phyloP scores from a whole-genome alignment of 2,113 vertebrate genomes.

The Lepus timidus region DNA sequence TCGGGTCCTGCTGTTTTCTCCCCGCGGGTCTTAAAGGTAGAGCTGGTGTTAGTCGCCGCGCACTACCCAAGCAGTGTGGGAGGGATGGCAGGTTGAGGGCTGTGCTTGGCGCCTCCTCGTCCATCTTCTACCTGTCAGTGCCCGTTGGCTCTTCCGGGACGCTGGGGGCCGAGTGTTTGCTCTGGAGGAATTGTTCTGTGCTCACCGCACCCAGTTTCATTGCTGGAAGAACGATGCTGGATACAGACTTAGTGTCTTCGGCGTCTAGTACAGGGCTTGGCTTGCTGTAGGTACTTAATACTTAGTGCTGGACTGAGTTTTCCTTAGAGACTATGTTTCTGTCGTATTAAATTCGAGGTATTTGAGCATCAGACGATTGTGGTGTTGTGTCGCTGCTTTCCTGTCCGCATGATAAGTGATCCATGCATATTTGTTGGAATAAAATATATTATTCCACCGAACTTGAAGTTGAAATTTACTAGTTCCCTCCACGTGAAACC shows the following conservation, averaged over 20 bases:
- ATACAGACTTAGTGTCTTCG: not conserved
- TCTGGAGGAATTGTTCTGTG: not conserved
- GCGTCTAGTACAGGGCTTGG: not conserved
- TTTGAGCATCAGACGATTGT: not conserved
- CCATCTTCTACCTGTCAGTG: not conserved
- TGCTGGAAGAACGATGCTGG: not conserved
- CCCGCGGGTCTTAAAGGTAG: constrained; percentile 39
- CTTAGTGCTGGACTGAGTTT: not conserved
- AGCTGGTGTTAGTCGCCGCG: not conserved
- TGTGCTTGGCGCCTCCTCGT: not conserved
- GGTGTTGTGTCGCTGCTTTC: not conserved
- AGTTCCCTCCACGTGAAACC: constrained; percentile 2
- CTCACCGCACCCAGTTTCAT: not conserved
- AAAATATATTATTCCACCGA: not conserved
- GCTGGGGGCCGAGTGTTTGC: not conserved
- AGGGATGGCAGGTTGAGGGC: not conserved
- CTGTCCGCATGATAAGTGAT: not conserved
- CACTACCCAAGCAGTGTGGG: not conserved
- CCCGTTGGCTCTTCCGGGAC: not conserved
- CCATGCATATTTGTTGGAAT: not conserved
- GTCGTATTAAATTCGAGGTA: not conserved
- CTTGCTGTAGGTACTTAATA: not conserved
- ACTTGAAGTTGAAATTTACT: constrained; percentile 15
- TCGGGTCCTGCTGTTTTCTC: not conserved
- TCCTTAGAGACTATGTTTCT: not conserved